Conservation (phyloP, 2,797 vertebrate genomes). For the Danio aesculapii region DNA sequence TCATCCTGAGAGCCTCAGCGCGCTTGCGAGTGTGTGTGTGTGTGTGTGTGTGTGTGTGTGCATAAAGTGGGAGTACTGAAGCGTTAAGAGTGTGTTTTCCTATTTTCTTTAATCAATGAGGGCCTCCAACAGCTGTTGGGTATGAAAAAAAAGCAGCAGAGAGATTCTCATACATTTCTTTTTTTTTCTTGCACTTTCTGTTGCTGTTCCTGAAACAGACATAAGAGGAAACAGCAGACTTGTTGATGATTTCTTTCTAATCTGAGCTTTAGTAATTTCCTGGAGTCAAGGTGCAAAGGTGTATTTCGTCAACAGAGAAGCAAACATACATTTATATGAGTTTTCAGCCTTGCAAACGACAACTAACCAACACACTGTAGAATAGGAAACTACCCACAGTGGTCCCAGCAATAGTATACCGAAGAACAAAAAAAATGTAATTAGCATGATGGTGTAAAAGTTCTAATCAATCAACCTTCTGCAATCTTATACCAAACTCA, state of each 20-base stretch:
- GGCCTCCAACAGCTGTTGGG: constrained; percentile 54
- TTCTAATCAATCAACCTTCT: no score
- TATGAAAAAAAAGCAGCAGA: constrained; percentile 49
- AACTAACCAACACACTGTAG: not conserved
- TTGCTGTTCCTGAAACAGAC: not conserved
- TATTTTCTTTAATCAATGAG: constrained; percentile 50
- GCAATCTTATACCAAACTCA: no score
- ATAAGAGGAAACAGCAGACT: not conserved
- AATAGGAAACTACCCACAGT: no score
- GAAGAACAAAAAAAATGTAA: no score
- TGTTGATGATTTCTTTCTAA: not conserved
- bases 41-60: not conserved
- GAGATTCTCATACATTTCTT: constrained; percentile 21
- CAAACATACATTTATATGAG: not conserved
- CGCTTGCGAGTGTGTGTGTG: not conserved
- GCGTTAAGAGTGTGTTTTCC: constrained; percentile 59
- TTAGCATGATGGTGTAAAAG: no score
- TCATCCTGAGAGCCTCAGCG: constrained; percentile 52
- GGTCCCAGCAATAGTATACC: no score
- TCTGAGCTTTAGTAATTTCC: constrained; percentile 3
- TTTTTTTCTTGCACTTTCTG: not conserved
- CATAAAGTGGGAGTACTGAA: constrained; percentile 22
- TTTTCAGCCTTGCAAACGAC: not conserved
- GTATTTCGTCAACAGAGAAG: not conserved
- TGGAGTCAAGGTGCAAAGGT: not conserved